Percentiles rank a stretch among this genome's conserved stretches.
phyloP scores from a whole-genome alignment of 2,113 vertebrate genomes.

The Emberiza fucata region DNA sequence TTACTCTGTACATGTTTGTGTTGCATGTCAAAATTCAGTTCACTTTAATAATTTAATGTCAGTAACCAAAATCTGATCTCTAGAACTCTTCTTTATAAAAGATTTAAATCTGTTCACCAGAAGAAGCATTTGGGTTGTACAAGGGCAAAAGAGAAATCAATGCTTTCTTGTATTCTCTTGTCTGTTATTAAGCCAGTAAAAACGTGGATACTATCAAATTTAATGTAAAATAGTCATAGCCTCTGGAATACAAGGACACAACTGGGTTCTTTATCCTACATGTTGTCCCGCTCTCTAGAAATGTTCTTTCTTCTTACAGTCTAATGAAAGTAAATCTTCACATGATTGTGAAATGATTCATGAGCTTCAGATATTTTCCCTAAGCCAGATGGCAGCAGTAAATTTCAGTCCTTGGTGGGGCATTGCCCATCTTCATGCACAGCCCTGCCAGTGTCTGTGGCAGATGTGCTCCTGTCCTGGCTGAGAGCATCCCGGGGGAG shows the following conservation, averaged over 20 bases:
- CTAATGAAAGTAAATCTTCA: not conserved
- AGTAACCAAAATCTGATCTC: not conserved
- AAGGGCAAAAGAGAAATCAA: not conserved
- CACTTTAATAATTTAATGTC: not conserved
- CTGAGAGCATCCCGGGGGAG: fast-evolving
- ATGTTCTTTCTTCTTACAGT: fast-evolving
- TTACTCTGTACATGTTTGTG: not conserved
- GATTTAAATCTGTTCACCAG: not conserved
- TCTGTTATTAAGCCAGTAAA: not conserved
- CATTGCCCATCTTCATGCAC: too few relatives aligned
- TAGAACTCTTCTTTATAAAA: not conserved
- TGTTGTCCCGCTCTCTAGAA: not conserved
- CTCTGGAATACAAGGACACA: not conserved
- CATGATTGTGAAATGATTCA: not conserved
- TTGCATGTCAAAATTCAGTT: not conserved
- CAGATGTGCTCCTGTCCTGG: not conserved
- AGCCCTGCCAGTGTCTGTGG: not conserved
- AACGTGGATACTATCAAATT: not conserved
- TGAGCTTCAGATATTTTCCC: not conserved
- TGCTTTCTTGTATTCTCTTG: not conserved
- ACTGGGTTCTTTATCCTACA: not conserved
- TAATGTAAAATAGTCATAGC: not conserved
- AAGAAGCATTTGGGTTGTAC: not conserved
- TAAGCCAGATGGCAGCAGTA: not conserved
- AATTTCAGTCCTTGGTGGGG: not conserved